Evolutionary conservation across 1,140 invertebrate genomes (phyloP).

Genomic region (Lordiphosa clarofinis): DNA sequence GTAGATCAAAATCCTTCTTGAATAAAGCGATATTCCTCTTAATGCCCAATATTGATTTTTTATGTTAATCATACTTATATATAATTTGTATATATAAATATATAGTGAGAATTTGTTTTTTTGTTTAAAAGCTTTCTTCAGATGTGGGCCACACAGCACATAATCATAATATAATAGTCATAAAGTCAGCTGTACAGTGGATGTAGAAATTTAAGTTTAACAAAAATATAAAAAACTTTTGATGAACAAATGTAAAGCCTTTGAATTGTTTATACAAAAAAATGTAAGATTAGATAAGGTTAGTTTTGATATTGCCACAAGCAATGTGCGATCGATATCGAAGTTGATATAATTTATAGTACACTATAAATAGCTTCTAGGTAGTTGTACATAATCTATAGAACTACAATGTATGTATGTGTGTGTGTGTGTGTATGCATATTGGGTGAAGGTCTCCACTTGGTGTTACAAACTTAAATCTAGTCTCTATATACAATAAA

Average conservation of each 20-base stretch:
- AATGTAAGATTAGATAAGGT: constrained; percentile 36
- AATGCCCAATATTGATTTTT: constrained; percentile 22
- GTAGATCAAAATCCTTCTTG: constrained; percentile 31
- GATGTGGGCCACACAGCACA: constrained; percentile 19
- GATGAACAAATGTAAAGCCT: constrained; percentile 42
- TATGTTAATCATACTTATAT: constrained; percentile 40
- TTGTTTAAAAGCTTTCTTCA: constrained; percentile 67
- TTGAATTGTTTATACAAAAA: constrained; percentile 42
- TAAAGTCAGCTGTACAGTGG: constrained; percentile 22
- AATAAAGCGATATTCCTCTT: constrained; percentile 11
- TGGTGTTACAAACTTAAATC: constrained; percentile 41
- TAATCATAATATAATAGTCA: constrained; percentile 4
- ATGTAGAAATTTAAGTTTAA: constrained; percentile 24
- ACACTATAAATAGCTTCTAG: constrained; percentile 62
- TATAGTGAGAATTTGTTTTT: constrained; percentile 66
- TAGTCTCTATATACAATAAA: constrained; percentile 55
- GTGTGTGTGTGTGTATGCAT: constrained; percentile 23
- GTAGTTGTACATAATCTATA: constrained; percentile 47
- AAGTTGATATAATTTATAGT: constrained; percentile 42
- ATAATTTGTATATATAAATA: constrained; percentile 35
- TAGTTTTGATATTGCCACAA: constrained; percentile 29
- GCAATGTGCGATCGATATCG: constrained; percentile 37
- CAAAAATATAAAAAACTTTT: constrained; percentile 27
- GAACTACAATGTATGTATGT: constrained; percentile 24
- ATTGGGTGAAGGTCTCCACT: constrained; percentile 25